These are phyloP conservation scores for Sanderia malayensis DNA, from an alignment of 30 jellyfish, hydroid and myxozoan species.

Conservation along the genomic window DNA sequence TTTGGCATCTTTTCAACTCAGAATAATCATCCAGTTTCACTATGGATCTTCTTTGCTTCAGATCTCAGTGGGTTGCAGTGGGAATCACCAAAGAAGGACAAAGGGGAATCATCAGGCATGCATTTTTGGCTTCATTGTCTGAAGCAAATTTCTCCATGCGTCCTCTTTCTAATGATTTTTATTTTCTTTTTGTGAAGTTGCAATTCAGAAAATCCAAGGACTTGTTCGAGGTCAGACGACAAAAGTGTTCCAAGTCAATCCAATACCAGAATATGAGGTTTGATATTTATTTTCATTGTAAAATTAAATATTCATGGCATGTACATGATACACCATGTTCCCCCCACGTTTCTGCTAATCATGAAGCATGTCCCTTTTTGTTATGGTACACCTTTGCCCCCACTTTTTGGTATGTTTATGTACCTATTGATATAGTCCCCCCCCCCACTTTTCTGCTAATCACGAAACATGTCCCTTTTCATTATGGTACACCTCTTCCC, in stretches of 20 bases:
- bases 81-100: conserved; percentile 96
- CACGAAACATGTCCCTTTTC: too few relatives aligned
- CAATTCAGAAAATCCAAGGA: conserved; percentile 63
- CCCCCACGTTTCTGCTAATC: too few relatives aligned
- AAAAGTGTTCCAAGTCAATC: conserved; percentile 95
- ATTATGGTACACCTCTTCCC: too few relatives aligned
- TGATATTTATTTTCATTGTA: background rate
- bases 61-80: conserved; percentile 84
- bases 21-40: background rate
- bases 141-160: background rate
- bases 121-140: background rate
- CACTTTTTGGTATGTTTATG: background rate
- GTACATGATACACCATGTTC: too few relatives aligned
- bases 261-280: conserved; percentile 97
- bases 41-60: conserved; percentile 1
- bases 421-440: too few relatives aligned
- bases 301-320: too few relatives aligned
- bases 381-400: too few relatives aligned
- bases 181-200: conserved; percentile 35
- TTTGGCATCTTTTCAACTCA: background rate
- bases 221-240: conserved; percentile 85
- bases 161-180: background rate
- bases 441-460: too few relatives aligned
- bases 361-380: too few relatives aligned
- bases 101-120: conserved; percentile 85